phyloP scores from a whole-genome alignment of 2,113 vertebrate species.

The Gopherus evgoodei region DNA sequence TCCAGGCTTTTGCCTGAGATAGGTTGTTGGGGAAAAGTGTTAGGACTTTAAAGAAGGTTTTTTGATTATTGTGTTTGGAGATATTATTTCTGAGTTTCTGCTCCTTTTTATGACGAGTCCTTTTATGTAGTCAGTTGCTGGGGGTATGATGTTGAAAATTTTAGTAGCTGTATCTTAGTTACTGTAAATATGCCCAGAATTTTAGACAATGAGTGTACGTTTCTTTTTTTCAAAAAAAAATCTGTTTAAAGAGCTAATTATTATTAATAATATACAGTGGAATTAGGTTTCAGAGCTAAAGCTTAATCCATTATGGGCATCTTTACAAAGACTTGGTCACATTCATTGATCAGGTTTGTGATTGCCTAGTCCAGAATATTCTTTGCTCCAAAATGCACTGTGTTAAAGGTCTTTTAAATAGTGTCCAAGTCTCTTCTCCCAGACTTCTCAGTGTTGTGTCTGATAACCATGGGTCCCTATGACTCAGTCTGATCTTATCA shows the following conservation, averaged over 20 bases:
- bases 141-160: background rate
- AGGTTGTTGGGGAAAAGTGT: background rate
- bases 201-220: background rate
- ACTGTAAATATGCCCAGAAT: background rate
- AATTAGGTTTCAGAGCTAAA: background rate
- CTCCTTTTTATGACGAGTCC: background rate
- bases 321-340: background rate
- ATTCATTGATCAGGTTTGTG: background rate
- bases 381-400: background rate
- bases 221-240: background rate
- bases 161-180: background rate
- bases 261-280: background rate
- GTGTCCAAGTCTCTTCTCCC: fast-evolving
- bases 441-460: background rate
- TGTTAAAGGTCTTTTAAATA: background rate
- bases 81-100: background rate
- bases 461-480: background rate
- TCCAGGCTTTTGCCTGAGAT: background rate
- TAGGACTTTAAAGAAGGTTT: background rate
- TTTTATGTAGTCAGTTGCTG: background rate
- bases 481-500: background rate
- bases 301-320: background rate
- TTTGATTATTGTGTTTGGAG: background rate
- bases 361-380: background rate
- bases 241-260: background rate